Conservation (phyloP, 2,113 vertebrate species). For the Saguinus imperator region DNA sequence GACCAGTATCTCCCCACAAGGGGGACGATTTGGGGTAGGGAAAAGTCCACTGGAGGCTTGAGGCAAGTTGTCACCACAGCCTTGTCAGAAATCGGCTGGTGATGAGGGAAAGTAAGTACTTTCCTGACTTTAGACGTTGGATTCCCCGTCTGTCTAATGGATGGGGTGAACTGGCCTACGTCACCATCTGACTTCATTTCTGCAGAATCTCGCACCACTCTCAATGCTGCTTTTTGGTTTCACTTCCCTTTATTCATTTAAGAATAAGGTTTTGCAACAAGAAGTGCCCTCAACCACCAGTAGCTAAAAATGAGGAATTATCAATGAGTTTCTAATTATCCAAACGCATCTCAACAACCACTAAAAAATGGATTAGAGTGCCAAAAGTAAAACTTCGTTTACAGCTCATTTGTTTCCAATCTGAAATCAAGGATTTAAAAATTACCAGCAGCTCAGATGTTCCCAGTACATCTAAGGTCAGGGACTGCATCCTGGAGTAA, state of each 20-base stretch:
- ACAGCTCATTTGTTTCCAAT: background rate
- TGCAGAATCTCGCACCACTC: background rate
- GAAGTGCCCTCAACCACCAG: background rate
- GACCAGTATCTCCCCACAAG: background rate
- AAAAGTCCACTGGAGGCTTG: accelerated
- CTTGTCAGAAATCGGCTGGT: background rate
- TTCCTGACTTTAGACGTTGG: background rate
- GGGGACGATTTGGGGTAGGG: background rate
- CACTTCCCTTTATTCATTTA: background rate
- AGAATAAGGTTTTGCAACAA: background rate
- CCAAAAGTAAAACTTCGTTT: background rate
- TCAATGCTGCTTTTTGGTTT: background rate
- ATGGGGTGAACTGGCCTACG: accelerated
- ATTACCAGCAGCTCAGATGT: constrained; percentile 97
- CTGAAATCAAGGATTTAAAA: constrained; percentile 20
- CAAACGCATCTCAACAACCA: background rate
- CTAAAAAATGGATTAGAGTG: background rate
- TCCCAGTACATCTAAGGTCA: constrained; percentile 96
- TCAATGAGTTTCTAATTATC: background rate
- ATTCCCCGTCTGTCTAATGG: background rate
- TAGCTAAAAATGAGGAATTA: background rate
- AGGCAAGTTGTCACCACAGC: background rate
- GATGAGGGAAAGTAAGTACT: background rate
- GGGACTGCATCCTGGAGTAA: constrained; percentile 98
- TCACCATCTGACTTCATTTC: accelerated